Evolutionary conservation across 2,113 vertebrate species (phyloP).

Genomic region (Takifugu flavidus): DNA sequence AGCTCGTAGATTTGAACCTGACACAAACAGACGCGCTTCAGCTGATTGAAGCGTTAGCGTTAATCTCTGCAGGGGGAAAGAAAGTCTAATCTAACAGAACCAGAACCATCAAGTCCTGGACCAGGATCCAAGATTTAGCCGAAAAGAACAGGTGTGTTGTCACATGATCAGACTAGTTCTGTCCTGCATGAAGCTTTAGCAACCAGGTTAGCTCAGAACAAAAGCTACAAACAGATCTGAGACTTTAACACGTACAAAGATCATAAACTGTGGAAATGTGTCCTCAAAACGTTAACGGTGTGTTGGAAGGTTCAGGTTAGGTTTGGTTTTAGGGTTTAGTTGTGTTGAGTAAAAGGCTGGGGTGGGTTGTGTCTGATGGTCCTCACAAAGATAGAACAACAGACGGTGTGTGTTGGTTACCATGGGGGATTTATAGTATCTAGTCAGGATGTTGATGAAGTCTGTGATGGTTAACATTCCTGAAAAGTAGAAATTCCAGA

Average conservation of each 20-base stretch:
- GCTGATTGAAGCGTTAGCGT: neutral
- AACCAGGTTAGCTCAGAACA: neutral
- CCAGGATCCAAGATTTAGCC: neutral
- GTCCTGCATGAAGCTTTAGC: too few relatives aligned
- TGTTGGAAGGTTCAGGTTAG: too few relatives aligned
- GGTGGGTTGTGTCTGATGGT: neutral
- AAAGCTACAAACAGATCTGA: neutral
- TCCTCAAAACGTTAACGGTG: too few relatives aligned
- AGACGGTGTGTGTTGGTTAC: constrained; percentile 60
- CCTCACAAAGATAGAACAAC: too few relatives aligned
- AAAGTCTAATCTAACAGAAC: too few relatives aligned
- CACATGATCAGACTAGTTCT: neutral
- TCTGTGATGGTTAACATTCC: constrained; percentile 98
- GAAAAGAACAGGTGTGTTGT: neutral
- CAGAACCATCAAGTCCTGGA: neutral
- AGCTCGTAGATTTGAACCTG: constrained; percentile 99
- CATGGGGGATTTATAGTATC: constrained; percentile 97
- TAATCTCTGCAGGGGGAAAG: too few relatives aligned
- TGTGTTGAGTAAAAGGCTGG: too few relatives aligned
- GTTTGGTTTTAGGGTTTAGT: too few relatives aligned
- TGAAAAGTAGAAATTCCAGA: constrained; percentile 42
- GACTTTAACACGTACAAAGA: too few relatives aligned
- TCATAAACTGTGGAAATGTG: too few relatives aligned
- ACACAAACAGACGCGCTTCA: neutral
- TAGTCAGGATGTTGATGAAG: constrained; percentile 96